These are phyloP conservation scores for Hirtodrosophila confusa DNA, from an alignment of 2,888 invertebrate genomes.

Conservation along the genomic window DNA sequence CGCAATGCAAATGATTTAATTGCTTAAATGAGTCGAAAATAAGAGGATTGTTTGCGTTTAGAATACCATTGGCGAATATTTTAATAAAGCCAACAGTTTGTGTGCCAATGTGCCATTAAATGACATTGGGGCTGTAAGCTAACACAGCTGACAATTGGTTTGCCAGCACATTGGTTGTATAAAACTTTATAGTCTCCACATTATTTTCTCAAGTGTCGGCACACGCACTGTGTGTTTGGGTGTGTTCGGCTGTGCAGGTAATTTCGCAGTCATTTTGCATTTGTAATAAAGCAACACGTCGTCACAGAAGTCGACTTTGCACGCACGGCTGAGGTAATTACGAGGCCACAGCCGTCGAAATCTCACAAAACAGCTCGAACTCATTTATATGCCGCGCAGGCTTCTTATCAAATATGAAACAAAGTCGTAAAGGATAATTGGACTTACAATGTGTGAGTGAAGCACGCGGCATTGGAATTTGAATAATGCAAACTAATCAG, in stretches of 20 bases:
- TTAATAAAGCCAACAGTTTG: slow-evolving; percentile 22
- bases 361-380: slow-evolving; percentile 42
- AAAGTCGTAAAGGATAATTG: slow-evolving; percentile 81
- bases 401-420: slow-evolving; percentile 81
- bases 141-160: slow-evolving; percentile 65
- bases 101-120: slow-evolving; percentile 33
- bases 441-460: slow-evolving; percentile 61
- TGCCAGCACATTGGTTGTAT: slow-evolving; percentile 65
- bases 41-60: slow-evolving; percentile 31
- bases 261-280: slow-evolving; percentile 80
- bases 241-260: slow-evolving; percentile 48
- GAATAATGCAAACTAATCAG: slow-evolving; percentile 75
- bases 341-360: slow-evolving; percentile 50
- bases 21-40: slow-evolving; percentile 52
- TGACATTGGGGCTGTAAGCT: slow-evolving; percentile 43
- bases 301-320: slow-evolving; percentile 49
- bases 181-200: slow-evolving; percentile 61
- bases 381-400: slow-evolving; percentile 75
- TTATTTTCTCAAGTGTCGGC: slow-evolving; percentile 65
- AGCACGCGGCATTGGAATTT: slow-evolving; percentile 32
- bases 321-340: slow-evolving; percentile 66
- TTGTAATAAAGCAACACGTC: slow-evolving; percentile 79
- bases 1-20: slow-evolving; percentile 59
- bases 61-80: slow-evolving; percentile 27
- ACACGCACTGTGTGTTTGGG: slow-evolving; percentile 42